phyloP scores from a whole-genome alignment of 30 jellyfish, hydroid and myxozoan species.

The Cassiopea andromeda region DNA sequence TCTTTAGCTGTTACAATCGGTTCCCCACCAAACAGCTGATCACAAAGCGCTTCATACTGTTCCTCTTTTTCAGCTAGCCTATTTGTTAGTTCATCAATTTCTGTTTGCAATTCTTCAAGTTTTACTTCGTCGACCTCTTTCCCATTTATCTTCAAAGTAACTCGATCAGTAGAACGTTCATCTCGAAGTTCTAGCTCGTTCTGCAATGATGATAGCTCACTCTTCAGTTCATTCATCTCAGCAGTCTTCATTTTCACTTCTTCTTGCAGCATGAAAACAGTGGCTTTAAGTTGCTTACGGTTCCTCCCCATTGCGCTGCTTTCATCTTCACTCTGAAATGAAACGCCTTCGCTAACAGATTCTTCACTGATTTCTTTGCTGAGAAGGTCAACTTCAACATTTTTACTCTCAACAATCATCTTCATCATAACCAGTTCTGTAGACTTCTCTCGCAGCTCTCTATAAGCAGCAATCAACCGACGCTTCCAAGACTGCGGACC shows the following conservation, averaged over 20 bases:
- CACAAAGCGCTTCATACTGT: constrained; percentile 51
- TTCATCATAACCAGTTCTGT: constrained; percentile 74
- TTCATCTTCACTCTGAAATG: background rate
- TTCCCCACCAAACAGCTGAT: constrained; percentile 63
- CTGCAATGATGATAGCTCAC: constrained; percentile 33
- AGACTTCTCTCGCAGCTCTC: constrained; percentile 85
- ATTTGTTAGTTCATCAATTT: constrained; percentile 13
- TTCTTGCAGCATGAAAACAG: constrained; percentile 39
- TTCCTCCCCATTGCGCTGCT: background rate
- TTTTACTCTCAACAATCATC: constrained; percentile 73
- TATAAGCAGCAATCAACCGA: constrained; percentile 65
- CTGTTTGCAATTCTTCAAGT: constrained; percentile 37
- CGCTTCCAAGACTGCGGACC: constrained; percentile 74
- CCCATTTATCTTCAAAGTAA: constrained; percentile 32
- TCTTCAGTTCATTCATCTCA: constrained; percentile 34
- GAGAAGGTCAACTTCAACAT: constrained; percentile 67
- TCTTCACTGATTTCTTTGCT: constrained; percentile 34
- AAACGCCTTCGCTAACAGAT: constrained; percentile 5
- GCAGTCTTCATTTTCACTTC: constrained; percentile 14
- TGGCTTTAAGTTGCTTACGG: constrained; percentile 3
- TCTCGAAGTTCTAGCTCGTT: constrained; percentile 30
- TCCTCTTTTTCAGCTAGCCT: constrained; percentile 49
- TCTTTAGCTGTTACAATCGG: constrained; percentile 10
- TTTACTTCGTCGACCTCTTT: constrained; percentile 45
- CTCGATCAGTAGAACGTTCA: background rate